Evolutionary conservation across 2,888 invertebrate species (phyloP).

Genomic region (Petrophora chlorosata): DNA sequence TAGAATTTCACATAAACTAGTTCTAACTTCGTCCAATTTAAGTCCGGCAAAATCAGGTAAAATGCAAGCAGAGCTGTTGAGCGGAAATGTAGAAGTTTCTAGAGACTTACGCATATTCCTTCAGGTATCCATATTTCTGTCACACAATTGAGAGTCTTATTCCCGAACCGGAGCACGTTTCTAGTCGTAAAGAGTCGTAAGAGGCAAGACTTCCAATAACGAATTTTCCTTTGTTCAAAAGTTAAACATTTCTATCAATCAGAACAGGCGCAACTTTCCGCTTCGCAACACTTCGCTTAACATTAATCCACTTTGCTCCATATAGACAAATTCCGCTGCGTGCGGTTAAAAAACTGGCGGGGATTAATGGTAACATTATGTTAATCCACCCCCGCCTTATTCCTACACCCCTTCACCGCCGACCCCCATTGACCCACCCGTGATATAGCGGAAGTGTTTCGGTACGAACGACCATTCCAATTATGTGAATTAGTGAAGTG

Average conservation of each 20-base stretch:
- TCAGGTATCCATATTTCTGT: background rate
- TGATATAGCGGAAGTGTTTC: slow-evolving; percentile 34
- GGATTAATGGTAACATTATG: slow-evolving; percentile 58
- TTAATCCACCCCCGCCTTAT: slow-evolving; percentile 37
- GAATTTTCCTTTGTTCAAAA: slow-evolving; percentile 22
- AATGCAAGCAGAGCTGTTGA: too few relatives aligned
- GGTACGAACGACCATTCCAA: slow-evolving; percentile 25
- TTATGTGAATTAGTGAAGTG: slow-evolving; percentile 18
- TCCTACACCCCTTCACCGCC: background rate
- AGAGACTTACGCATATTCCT: background rate
- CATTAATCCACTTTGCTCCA: slow-evolving; percentile 11
- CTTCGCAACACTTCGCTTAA: too few relatives aligned
- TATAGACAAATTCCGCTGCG: slow-evolving; percentile 33
- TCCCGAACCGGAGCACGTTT: slow-evolving; percentile 5
- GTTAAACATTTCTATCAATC: slow-evolving; percentile 24
- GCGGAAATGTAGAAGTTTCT: too few relatives aligned
- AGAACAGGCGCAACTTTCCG: slow-evolving; percentile 14
- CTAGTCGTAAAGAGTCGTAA: background rate
- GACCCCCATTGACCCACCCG: slow-evolving; percentile 28
- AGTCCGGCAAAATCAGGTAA: too few relatives aligned
- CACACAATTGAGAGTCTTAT: background rate
- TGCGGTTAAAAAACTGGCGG: slow-evolving; percentile 42
- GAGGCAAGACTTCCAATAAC: slow-evolving; percentile 2
- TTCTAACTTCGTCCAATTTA: too few relatives aligned
- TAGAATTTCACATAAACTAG: too few relatives aligned